phyloP scores from a whole-genome alignment of 2,797 vertebrate genomes.

The Microchirus variegatus region DNA sequence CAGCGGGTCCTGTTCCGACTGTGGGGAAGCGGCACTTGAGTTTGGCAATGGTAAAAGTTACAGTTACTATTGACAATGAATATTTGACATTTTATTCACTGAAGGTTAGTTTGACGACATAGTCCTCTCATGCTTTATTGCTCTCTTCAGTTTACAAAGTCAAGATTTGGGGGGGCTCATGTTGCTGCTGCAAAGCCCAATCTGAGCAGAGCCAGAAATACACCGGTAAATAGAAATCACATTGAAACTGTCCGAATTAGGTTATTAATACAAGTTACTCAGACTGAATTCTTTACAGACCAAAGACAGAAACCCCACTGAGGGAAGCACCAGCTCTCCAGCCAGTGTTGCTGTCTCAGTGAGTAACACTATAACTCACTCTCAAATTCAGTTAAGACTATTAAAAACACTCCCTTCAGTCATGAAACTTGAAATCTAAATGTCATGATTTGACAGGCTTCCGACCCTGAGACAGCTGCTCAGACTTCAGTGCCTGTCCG shows the following conservation, averaged over 20 bases:
- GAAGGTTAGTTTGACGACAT: neutral
- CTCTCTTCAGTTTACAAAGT: neutral
- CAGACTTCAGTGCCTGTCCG: neutral
- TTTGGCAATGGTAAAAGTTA: neutral
- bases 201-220: neutral
- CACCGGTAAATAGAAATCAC: neutral
- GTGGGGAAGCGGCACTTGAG: neutral
- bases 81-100: neutral
- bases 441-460: neutral
- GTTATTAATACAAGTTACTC: neutral
- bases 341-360: too few relatives aligned
- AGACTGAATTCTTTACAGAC: neutral
- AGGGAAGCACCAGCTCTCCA: too few relatives aligned
- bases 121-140: neutral
- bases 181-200: neutral
- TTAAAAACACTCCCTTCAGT: too few relatives aligned
- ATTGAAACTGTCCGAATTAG: neutral
- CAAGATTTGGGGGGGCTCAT: neutral
- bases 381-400: too few relatives aligned
- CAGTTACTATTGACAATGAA: too few relatives aligned
- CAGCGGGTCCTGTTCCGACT: too few relatives aligned
- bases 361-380: too few relatives aligned
- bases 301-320: too few relatives aligned
- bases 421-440: too few relatives aligned
- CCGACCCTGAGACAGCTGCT: neutral